Evolutionary conservation across 2,888 invertebrate species (phyloP).

Genomic region (Euplexia lucipara): DNA sequence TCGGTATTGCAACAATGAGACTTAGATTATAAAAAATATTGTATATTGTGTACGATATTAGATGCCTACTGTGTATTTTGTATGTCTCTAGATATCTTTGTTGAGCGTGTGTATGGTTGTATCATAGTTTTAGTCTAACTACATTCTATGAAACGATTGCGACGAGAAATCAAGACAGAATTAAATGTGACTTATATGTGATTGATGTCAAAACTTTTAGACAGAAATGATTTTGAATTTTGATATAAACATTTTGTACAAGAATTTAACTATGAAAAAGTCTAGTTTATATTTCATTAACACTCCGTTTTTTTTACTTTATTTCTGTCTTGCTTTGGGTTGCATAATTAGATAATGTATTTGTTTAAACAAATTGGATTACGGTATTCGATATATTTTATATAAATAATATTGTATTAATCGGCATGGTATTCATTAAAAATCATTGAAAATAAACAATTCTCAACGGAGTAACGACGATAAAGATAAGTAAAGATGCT

Average conservation of each 20-base stretch:
- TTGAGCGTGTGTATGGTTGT: conserved; percentile 60
- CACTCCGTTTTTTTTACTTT: conserved; percentile 11
- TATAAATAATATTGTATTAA: conserved; percentile 63
- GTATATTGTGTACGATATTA: conserved; percentile 56
- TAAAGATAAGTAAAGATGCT: conserved; percentile 62
- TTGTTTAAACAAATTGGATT: conserved; percentile 49
- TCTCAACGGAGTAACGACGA: conserved; percentile 64
- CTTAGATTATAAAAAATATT: conserved; percentile 64
- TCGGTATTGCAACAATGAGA: conserved; percentile 76
- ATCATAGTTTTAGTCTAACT: conserved; percentile 57
- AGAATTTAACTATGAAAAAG: conserved; percentile 22
- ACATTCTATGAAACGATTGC: conserved; percentile 41
- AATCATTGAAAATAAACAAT: conserved; percentile 52
- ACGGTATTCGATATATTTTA: conserved; percentile 72
- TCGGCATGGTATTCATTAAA: conserved; percentile 64
- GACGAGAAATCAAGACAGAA: conserved; percentile 56
- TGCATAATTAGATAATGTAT: conserved; percentile 25
- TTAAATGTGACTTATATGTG: conserved; percentile 35
- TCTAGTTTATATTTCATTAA: conserved; percentile 10
- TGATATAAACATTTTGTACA: conserved; percentile 36
- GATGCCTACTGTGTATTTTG: conserved; percentile 53
- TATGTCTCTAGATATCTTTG: conserved; percentile 47
- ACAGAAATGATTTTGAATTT: conserved; percentile 25
- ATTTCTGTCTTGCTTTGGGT: conserved; percentile 49
- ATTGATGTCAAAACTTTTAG: conserved; percentile 12